Evolutionary conservation across 1,140 invertebrate genomes (phyloP).

Genomic region (Colletes gigas): DNA sequence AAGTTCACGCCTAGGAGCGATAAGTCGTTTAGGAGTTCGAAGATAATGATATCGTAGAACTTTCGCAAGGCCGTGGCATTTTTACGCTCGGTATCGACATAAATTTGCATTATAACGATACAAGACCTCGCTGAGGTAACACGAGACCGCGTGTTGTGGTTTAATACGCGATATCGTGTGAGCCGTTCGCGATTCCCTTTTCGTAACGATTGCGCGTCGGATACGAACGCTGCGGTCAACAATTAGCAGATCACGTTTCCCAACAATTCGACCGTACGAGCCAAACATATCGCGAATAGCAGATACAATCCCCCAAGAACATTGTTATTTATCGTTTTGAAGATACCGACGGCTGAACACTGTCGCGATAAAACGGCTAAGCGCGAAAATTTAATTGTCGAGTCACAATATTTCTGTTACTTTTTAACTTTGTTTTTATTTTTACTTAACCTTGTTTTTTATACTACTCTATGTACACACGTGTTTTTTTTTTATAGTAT

Average conservation of each 20-base stretch:
- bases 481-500: too few species aligned
- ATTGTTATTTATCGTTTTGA: too few species aligned
- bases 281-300: not conserved
- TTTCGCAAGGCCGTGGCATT: not conserved
- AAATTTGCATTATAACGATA: conserved; percentile 36
- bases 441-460: too few species aligned
- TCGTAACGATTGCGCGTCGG: not conserved
- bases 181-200: not conserved
- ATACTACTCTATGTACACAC: too few species aligned
- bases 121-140: conserved; percentile 28
- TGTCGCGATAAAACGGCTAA: too few species aligned
- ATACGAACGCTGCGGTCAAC: not conserved
- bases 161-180: conserved; percentile 16
- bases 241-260: conserved; percentile 17
- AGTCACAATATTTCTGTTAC: too few species aligned
- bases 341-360: too few species aligned
- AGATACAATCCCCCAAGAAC: too few species aligned
- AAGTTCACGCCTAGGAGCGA: not conserved
- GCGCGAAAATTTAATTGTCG: too few species aligned
- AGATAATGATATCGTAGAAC: conserved; percentile 9
- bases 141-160: conserved; percentile 17
- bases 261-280: not conserved
- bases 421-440: too few species aligned
- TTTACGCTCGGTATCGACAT: not conserved
- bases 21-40: not conserved